These are phyloP conservation scores for Urocolius indicus DNA, from an alignment of 2,113 vertebrate species.

Conservation along the genomic window DNA sequence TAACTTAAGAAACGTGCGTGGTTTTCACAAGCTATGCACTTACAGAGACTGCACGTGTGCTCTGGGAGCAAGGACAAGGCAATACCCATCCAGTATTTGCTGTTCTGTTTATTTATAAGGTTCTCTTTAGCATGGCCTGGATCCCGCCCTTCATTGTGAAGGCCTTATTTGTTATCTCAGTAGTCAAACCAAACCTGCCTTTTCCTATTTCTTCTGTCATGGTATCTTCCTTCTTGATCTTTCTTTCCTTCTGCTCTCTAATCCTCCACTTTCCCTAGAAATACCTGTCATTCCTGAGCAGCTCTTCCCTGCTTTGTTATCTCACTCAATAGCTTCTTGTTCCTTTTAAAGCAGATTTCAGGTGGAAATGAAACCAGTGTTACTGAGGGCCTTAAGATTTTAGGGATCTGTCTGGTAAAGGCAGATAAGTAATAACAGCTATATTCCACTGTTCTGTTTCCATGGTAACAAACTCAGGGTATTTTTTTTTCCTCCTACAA, in stretches of 20 bases:
- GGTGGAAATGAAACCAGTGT: not conserved
- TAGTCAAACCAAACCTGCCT: not conserved
- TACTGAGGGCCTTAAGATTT: not conserved
- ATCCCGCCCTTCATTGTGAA: not conserved
- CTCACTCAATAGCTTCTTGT: not conserved
- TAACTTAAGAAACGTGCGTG: fast-evolving
- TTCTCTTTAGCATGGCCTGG: not conserved
- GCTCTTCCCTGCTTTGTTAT: not conserved
- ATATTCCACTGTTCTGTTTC: conserved; percentile 29
- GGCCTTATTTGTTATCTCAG: not conserved
- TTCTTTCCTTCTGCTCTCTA: not conserved
- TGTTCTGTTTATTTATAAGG: not conserved
- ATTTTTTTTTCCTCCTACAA: not conserved
- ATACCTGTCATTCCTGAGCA: not conserved
- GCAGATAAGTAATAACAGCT: not conserved
- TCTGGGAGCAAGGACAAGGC: not conserved
- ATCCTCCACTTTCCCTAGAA: not conserved
- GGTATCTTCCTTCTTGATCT: not conserved
- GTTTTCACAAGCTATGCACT: not conserved
- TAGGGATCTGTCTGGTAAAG: not conserved
- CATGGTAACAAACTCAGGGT: conserved; percentile 21
- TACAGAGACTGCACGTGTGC: fast-evolving
- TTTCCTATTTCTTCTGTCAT: not conserved
- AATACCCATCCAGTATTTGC: not conserved
- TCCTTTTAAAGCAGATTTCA: not conserved